phyloP scores from a whole-genome alignment of 2,888 invertebrate species.

The Cheilosia soror region DNA sequence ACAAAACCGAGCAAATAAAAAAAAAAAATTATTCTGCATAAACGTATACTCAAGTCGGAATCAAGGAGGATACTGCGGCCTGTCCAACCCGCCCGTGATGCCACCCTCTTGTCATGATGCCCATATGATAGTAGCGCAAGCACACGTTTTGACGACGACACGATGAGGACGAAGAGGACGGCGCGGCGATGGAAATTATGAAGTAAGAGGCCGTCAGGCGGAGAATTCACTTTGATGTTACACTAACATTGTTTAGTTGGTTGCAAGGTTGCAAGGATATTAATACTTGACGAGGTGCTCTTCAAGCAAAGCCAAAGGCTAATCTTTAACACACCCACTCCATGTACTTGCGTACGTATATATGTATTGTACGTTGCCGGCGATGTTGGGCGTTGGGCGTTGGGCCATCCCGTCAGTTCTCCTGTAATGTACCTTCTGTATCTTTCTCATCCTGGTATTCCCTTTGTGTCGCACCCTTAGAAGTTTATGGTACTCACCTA shows the following conservation, averaged over 20 bases:
- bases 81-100: constrained; percentile 54
- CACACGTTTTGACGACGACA: constrained; percentile 31
- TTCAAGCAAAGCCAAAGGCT: constrained; percentile 69
- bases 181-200: constrained; percentile 61
- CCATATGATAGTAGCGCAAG: constrained; percentile 2
- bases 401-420: constrained; percentile 41
- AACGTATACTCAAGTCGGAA: constrained; percentile 51
- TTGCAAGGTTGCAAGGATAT: constrained; percentile 75
- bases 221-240: constrained; percentile 74
- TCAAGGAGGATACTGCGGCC: constrained; percentile 69
- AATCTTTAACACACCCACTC: constrained; percentile 74
- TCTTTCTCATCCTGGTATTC: constrained; percentile 20
- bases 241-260: constrained; percentile 74
- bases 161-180: background rate
- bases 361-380: background rate
- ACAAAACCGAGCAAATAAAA: constrained; percentile 24
- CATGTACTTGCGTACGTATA: constrained; percentile 18
- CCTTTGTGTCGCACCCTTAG: constrained; percentile 27
- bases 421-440: constrained; percentile 51
- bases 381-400: background rate
- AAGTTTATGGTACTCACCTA: constrained; percentile 58
- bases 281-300: constrained; percentile 69
- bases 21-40: background rate
- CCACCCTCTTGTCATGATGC: constrained; percentile 35
- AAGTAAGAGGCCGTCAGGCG: constrained; percentile 72